Base-by-base conservation (phyloP, 2,113 vertebrate genomes). In the Gyps fulvus region DNA sequence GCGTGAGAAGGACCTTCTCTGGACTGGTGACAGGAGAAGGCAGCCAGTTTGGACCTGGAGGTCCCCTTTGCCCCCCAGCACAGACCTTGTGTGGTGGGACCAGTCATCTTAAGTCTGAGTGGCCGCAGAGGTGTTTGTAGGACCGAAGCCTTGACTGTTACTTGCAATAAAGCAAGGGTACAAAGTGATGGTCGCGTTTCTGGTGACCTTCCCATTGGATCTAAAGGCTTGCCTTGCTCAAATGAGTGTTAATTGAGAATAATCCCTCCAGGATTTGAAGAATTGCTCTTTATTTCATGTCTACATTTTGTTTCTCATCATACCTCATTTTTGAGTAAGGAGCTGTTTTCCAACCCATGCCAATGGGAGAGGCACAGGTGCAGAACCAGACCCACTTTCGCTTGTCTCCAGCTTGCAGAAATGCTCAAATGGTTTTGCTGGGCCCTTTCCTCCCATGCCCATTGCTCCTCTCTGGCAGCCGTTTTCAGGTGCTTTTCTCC, bases 51-150 rank as follows among this genome's bases (percentile, higher is more conserved):
- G 49, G 31, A 27, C 31, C n/a, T 80, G 38, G 62, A 82, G 63
- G 17, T 50, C 12, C 5, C 26, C 2, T 9, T 38, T 49, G 7
- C 4, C 6, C 16, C 34, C 32, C 42, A 43, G 36, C 40, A 55
- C n/a, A 61, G 66, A 15, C 27, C 40, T 49, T 3, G 8, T 23
- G 20, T 4, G 26, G 26, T 54, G n/a, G 62, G 5, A 81, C 31
- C 0, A 0, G 11, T 70, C 0, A 0, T 16, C 32, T 32, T 25
- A 13, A 31, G 43, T 5, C 23, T 61, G 40, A 14, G 47, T 26
- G 32, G 20, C 10, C 0, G 1, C 5, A 9, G 27, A 18, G 47
- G 40, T n/a, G 25, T 58, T 47, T 34, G 55, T 36, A 47, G 57
- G 29, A 31, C 55, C 0, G 4, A 63, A 74, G 61, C 73, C 29